Base-by-base conservation (phyloP, 2,797 vertebrate species). In the Myotis planiceps region DNA sequence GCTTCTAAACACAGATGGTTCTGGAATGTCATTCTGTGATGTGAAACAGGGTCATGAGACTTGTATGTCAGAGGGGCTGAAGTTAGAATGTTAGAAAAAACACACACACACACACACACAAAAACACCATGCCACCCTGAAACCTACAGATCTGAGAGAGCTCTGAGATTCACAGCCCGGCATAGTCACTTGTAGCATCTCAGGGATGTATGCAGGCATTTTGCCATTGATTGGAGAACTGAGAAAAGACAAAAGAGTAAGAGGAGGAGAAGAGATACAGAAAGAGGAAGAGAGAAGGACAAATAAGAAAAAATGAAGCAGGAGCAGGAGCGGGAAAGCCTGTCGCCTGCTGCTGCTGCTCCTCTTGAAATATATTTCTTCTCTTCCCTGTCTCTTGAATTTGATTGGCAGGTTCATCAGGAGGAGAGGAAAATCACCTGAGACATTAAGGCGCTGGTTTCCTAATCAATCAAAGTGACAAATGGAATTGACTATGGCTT, bases 401-500 rank as follows among this genome's bases (percentile, higher is more conserved):
- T 81, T 93, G 51, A 83, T 5, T 93, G 88, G 65, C 58, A 96
- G 65, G 10, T 75, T 89, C 32, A 75, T 76, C 21, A 88, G 65
- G 65, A 53, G 74, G 16, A 71, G 72, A 96, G 37, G n/a, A n/a
- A 87, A 96, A 89, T 63, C 47, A 68, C 68, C 47, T 91, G 92
- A 92, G 55, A 29, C 37, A 87, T 79, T 16, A 97, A 97, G 42
- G 80, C 53, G 76, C 66, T 18, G 6, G 45, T 71, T 96, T 85
- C 39, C 19, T 91, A 87, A 92, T 74, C 72, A 88, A 94, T 96
- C 84, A 58, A 9, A 84, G 23, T 42, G 89, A 94, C 91, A 93
- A 51, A 88, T 0, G 37, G 37, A 66, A 92, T n/a, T 82, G 87
- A 79, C 66, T 82, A 63, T 80, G 47, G 60, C 27, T 94, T 96